Evolutionary conservation across 2,113 vertebrate species (phyloP).

Genomic region (Dicrurus megarhynchus): DNA sequence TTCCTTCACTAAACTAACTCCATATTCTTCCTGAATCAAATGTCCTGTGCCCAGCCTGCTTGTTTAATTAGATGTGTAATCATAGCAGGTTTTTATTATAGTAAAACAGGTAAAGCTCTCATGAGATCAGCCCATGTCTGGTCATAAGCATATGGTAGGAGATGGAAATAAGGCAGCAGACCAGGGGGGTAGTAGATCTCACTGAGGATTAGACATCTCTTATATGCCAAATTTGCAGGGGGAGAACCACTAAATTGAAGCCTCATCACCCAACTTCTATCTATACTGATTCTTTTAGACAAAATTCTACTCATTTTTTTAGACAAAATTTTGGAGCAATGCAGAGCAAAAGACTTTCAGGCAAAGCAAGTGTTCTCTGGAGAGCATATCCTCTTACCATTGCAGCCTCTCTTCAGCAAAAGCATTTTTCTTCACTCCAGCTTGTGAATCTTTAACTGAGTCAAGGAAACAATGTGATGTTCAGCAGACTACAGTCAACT

Average conservation of each 20-base stretch:
- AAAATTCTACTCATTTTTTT: not conserved
- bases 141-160: not conserved
- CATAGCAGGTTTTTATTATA: not conserved
- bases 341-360: not conserved
- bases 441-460: slow-evolving; percentile 48
- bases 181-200: not conserved
- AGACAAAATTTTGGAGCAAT: not conserved
- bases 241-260: not conserved
- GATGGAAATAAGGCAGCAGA: not conserved
- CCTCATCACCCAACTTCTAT: not conserved
- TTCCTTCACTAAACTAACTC: not conserved
- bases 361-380: not conserved
- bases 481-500: slow-evolving; percentile 66
- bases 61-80: not conserved
- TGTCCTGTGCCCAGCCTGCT: not conserved
- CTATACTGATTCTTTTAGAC: not conserved
- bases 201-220: not conserved
- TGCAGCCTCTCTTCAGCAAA: too few species aligned
- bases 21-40: not conserved
- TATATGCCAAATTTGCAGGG: not conserved
- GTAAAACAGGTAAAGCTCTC: not conserved
- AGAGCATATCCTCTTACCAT: not conserved
- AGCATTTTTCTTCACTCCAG: not conserved
- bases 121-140: not conserved
- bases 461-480: slow-evolving; percentile 64